Percentiles rank a stretch among this genome's conserved stretches.
These are phyloP conservation scores for Dasypolia templi DNA, from an alignment of 2,888 invertebrate genomes.

Conservation along the genomic window DNA sequence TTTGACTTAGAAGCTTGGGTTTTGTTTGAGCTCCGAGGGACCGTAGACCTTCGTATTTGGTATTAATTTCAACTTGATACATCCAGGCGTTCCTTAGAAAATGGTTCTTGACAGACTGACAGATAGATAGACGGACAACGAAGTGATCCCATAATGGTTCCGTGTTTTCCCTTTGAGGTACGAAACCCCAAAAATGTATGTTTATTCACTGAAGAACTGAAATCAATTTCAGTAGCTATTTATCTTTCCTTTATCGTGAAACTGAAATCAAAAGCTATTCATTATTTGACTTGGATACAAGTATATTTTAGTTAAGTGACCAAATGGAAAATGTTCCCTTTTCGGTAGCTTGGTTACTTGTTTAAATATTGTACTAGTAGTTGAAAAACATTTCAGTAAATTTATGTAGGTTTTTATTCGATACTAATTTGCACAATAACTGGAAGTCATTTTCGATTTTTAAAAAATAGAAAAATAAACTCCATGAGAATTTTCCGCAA, in stretches of 20 bases:
- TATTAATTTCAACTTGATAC: too few relatives aligned
- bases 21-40: too few relatives aligned
- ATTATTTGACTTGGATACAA: slow-evolving; percentile 19
- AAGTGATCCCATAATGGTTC: too few relatives aligned
- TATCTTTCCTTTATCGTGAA: slow-evolving; percentile 12
- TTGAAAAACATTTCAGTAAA: neutral
- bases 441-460: neutral
- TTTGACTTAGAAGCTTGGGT: too few relatives aligned
- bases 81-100: too few relatives aligned
- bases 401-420: neutral
- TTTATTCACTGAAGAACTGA: neutral
- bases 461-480: too few relatives aligned
- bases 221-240: slow-evolving; percentile 13
- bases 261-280: slow-evolving; percentile 27
- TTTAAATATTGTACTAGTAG: neutral
- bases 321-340: neutral
- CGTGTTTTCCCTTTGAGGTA: too few relatives aligned
- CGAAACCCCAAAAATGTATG: slow-evolving; percentile 1
- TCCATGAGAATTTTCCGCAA: neutral
- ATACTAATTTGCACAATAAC: too few relatives aligned
- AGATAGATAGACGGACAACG: too few relatives aligned
- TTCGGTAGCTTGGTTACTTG: neutral
- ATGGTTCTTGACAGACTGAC: too few relatives aligned
- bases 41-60: too few relatives aligned
- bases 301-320: slow-evolving; percentile 8